Conservation (phyloP, 2,797 vertebrate species). For the Pseudopleuronectes americanus region DNA sequence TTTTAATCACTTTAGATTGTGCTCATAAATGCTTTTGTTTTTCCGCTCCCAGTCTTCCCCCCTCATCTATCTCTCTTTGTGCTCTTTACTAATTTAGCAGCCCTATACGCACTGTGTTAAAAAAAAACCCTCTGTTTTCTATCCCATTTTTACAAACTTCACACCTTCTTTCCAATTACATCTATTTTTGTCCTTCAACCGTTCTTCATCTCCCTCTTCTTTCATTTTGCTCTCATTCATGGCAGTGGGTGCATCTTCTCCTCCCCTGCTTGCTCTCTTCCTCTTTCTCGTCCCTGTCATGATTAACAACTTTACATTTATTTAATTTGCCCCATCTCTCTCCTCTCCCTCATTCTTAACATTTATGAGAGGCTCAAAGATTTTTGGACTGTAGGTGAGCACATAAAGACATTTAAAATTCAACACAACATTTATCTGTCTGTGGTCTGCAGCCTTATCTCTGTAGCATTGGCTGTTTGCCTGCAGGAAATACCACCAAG, state of each 20-base stretch:
- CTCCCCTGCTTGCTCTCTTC: neutral
- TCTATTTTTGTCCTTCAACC: slow-evolving; percentile 55
- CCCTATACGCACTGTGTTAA: slow-evolving; percentile 17
- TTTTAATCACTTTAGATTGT: slow-evolving; percentile 45
- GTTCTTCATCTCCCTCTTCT: slow-evolving; percentile 42
- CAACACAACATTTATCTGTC: slow-evolving; percentile 39
- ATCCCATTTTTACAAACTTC: slow-evolving; percentile 23
- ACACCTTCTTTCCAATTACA: slow-evolving; percentile 46
- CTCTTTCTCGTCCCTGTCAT: slow-evolving; percentile 30
- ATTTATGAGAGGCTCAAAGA: slow-evolving; percentile 58
- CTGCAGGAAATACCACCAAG: slow-evolving; percentile 59
- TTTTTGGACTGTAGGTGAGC: slow-evolving; percentile 34
- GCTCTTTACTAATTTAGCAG: slow-evolving; percentile 45
- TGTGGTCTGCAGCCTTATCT: slow-evolving; percentile 56
- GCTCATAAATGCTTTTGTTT: slow-evolving; percentile 47
- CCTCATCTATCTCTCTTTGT: slow-evolving; percentile 24
- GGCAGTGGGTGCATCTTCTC: slow-evolving; percentile 13
- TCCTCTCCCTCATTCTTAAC: slow-evolving; percentile 20
- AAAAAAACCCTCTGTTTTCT: slow-evolving; percentile 6
- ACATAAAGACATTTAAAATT: slow-evolving; percentile 51
- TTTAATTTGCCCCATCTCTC: slow-evolving; percentile 3
- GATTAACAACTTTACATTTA: slow-evolving; percentile 59
- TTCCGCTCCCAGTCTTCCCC: slow-evolving; percentile 29
- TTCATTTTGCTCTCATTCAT: slow-evolving; percentile 53
- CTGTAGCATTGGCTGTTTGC: slow-evolving; percentile 37